These are phyloP conservation scores for Anarsia innoxiella DNA, from an alignment of 2,888 invertebrate species.

Conservation along the genomic window DNA sequence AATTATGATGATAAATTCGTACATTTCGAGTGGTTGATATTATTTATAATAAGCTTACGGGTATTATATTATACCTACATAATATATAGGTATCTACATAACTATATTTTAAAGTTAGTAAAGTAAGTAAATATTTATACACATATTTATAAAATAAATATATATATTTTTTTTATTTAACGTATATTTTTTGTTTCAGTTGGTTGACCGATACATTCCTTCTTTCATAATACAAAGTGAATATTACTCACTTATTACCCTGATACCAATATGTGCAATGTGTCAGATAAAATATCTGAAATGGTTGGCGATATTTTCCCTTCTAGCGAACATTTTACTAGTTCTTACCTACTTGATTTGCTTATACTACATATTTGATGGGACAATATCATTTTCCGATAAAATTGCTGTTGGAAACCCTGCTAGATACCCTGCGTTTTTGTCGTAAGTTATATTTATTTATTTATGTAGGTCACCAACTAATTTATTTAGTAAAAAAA, in stretches of 20 bases:
- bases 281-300: slow-evolving; percentile 82
- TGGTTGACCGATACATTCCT: slow-evolving; percentile 54
- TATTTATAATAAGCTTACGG: too few species aligned
- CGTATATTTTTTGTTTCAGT: slow-evolving; percentile 37
- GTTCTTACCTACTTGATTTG: slow-evolving; percentile 86
- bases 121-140: too few species aligned
- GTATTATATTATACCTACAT: too few species aligned
- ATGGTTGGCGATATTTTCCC: slow-evolving; percentile 91
- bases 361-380: slow-evolving; percentile 86
- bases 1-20: too few species aligned
- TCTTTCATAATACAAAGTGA: slow-evolving; percentile 45
- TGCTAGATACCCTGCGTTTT: slow-evolving; percentile 86
- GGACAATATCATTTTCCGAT: slow-evolving; percentile 54
- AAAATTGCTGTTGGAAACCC: slow-evolving; percentile 73
- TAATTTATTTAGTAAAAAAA: too few species aligned
- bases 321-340: slow-evolving; percentile 89
- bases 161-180: too few species aligned
- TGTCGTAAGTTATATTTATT: slow-evolving; percentile 77
- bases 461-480: too few species aligned
- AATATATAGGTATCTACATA: too few species aligned
- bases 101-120: too few species aligned
- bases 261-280: slow-evolving; percentile 51
- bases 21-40: too few species aligned
- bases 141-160: too few species aligned
- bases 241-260: slow-evolving; percentile 57